Conservation (phyloP, 2,888 invertebrate species). For the Itoplectis maculator region DNA sequence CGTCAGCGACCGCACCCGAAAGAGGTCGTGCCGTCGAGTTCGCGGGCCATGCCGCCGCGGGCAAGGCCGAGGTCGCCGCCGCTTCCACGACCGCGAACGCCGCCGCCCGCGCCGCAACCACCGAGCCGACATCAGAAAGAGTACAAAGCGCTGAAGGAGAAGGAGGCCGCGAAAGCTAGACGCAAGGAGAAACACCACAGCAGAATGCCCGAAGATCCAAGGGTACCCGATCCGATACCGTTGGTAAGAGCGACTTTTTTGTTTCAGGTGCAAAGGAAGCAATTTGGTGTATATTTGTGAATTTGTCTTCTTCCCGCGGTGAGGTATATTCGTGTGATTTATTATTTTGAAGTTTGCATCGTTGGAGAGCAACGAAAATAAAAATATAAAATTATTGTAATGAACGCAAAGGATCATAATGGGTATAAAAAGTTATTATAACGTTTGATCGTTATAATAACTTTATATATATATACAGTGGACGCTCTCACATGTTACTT, state of each 20-base stretch:
- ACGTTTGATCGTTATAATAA: too few species aligned
- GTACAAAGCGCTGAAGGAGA: constrained; percentile 84
- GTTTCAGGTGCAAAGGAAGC: neutral
- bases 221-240: constrained; percentile 82
- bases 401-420: too few species aligned
- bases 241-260: constrained; percentile 75
- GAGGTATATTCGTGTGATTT: too few species aligned
- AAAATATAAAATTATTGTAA: too few species aligned
- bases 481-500: too few species aligned
- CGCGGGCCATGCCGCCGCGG: constrained; percentile 76
- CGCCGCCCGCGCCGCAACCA: constrained; percentile 87
- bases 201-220: constrained; percentile 81
- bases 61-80: constrained; percentile 81
- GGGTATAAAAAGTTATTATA: too few species aligned
- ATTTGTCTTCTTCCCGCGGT: neutral
- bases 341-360: too few species aligned
- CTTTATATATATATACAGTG: too few species aligned
- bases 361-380: too few species aligned
- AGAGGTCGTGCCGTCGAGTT: constrained; percentile 77
- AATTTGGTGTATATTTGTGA: neutral
- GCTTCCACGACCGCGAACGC: constrained; percentile 85
- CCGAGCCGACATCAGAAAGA: constrained; percentile 86
- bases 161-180: constrained; percentile 81
- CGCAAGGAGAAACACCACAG: constrained; percentile 81
- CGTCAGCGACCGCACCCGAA: constrained; percentile 84